Evolutionary conservation across 2,888 invertebrate species (phyloP).

Genomic region (Leptopterna dolabrata): DNA sequence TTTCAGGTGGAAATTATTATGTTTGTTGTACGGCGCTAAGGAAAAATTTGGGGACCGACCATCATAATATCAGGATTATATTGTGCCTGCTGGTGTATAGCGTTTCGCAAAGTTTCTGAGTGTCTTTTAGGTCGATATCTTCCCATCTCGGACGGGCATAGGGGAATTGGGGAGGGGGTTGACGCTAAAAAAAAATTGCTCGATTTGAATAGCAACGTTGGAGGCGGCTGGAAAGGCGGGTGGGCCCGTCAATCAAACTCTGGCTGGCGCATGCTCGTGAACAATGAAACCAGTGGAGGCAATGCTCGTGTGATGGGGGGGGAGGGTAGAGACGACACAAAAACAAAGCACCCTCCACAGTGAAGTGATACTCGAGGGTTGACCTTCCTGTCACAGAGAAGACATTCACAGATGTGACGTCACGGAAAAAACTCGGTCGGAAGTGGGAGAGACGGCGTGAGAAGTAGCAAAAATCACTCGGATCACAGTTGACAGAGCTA

Average conservation of each 20-base stretch:
- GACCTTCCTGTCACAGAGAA: neutral
- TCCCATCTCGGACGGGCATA: neutral
- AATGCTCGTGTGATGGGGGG: too few relatives aligned
- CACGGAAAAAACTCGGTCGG: neutral
- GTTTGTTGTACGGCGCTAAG: too few relatives aligned
- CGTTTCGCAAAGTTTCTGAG: too few relatives aligned
- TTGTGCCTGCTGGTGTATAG: too few relatives aligned
- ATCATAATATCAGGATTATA: too few relatives aligned
- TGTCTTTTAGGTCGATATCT: neutral
- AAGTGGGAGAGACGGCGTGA: neutral
- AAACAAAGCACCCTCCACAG: neutral
- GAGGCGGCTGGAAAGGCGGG: neutral
- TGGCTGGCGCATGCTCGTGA: neutral
- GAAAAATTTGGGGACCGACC: too few relatives aligned
- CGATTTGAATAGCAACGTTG: neutral
- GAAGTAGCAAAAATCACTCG: neutral
- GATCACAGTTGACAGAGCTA: neutral
- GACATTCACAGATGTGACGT: neutral
- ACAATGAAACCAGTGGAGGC: neutral
- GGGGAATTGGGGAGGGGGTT: neutral
- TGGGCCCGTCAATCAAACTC: conserved; percentile 7
- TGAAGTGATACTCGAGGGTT: neutral
- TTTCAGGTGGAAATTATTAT: too few relatives aligned
- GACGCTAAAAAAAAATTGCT: neutral
- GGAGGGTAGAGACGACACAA: neutral